Evolutionary conservation across 1,140 invertebrate genomes (phyloP).

Genomic region (Formica exsecta): DNA sequence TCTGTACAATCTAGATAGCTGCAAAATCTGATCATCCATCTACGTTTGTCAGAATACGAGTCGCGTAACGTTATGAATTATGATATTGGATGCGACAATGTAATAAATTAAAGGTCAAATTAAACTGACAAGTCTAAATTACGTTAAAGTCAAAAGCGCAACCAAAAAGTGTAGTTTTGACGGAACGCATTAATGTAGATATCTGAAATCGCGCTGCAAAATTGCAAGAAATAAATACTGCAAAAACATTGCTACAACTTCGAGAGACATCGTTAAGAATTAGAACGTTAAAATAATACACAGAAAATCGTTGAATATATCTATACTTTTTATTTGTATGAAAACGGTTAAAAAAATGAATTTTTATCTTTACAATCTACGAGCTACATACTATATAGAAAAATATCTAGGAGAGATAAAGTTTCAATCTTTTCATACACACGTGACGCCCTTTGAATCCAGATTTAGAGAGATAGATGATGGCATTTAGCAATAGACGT

Average conservation of each 20-base stretch:
- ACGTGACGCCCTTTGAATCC: neutral
- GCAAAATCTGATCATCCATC: conserved; percentile 38
- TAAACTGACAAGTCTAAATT: conserved; percentile 41
- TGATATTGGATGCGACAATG: conserved; percentile 48
- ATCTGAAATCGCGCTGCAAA: conserved; percentile 5
- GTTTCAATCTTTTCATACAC: conserved; percentile 16
- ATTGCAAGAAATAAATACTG: neutral
- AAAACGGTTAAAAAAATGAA: conserved; percentile 14
- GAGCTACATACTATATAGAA: neutral
- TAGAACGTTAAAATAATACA: neutral
- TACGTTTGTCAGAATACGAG: conserved; percentile 32
- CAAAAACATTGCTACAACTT: neutral
- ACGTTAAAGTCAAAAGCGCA: neutral
- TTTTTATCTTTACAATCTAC: neutral
- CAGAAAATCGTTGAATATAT: conserved; percentile 1
- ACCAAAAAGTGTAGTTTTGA: neutral
- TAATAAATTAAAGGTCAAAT: conserved; percentile 29
- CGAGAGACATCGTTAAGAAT: conserved; percentile 14
- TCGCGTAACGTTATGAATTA: conserved; percentile 50
- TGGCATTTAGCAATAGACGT: neutral
- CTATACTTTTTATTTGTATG: neutral
- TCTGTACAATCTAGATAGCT: neutral
- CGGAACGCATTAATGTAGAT: neutral
- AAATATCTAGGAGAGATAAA: neutral
- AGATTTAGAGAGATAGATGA: conserved; percentile 24